phyloP scores from a whole-genome alignment of 2,797 vertebrate genomes.

The Gobio occitaniae region DNA sequence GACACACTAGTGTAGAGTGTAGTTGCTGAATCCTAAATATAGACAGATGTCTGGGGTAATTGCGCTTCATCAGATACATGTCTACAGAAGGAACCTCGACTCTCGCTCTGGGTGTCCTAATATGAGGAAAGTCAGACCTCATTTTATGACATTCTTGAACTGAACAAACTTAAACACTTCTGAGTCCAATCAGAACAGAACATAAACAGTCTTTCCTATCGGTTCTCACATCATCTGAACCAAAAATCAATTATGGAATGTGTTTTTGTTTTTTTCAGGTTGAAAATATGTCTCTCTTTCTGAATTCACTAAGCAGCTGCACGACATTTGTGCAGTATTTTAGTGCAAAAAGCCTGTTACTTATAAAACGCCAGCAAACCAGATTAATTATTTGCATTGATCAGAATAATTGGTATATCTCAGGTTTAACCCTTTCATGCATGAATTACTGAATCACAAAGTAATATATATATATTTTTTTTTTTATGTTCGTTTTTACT shows the following conservation, averaged over 20 bases:
- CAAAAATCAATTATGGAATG: conserved; percentile 4
- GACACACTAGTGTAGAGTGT: conserved; percentile 31
- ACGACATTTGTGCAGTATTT: neutral
- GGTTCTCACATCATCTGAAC: neutral
- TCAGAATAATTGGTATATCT: neutral
- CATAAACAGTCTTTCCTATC: conserved; percentile 14
- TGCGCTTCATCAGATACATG: conserved; percentile 70
- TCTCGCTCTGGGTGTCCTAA: neutral
- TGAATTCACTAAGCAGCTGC: neutral
- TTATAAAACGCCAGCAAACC: neutral
- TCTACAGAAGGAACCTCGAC: conserved; percentile 52
- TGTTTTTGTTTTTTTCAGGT: neutral
- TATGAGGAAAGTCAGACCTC: conserved; percentile 45
- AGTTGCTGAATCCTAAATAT: conserved; percentile 59
- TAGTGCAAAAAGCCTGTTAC: neutral
- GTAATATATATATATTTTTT: too few relatives aligned
- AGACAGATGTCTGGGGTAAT: conserved; percentile 74
- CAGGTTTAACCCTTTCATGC: neutral
- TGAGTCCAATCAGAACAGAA: conserved; percentile 26
- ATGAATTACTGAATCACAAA: too few relatives aligned
- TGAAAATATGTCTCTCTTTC: neutral
- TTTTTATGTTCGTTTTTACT: too few relatives aligned
- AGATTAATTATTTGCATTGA: conserved; percentile 23
- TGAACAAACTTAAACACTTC: conserved; percentile 20
- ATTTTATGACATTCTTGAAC: conserved; percentile 24